phyloP scores from a whole-genome alignment of 2,888 invertebrate genomes.

The Acrobasis consociella region DNA sequence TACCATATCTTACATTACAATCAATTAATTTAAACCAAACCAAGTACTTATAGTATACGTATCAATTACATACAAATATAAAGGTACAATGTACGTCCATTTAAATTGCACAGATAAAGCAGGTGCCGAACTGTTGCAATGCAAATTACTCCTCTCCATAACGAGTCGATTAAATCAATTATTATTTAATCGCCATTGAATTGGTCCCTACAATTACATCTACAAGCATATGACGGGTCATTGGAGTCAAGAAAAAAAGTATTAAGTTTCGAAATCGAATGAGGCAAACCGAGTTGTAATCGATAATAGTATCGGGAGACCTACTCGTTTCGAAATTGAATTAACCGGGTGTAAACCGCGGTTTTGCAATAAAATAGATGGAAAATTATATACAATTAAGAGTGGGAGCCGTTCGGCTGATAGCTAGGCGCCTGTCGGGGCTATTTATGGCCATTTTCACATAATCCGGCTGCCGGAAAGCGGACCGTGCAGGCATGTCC shows the following conservation, averaged over 20 bases:
- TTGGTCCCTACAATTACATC: constrained; percentile 28
- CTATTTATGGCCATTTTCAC: background rate
- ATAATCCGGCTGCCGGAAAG: background rate
- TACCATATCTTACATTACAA: too few relatives aligned
- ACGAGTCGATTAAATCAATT: constrained; percentile 38
- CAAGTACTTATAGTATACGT: too few relatives aligned
- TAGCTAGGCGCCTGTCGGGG: constrained; percentile 30
- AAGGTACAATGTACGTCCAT: too few relatives aligned
- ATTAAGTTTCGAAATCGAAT: constrained; percentile 46
- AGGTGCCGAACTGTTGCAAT: constrained; percentile 30
- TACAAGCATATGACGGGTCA: constrained; percentile 38
- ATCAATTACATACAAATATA: too few relatives aligned
- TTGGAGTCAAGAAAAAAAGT: constrained; percentile 38
- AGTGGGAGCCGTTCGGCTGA: constrained; percentile 31
- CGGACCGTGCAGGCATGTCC: background rate
- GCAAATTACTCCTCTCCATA: constrained; percentile 30
- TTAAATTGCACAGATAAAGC: constrained; percentile 2
- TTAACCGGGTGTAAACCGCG: constrained; percentile 42
- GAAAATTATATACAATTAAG: constrained; percentile 56
- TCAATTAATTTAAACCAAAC: too few relatives aligned
- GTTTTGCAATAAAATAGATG: constrained; percentile 49
- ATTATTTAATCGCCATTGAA: constrained; percentile 34
- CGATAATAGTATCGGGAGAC: constrained; percentile 42
- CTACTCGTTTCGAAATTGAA: constrained; percentile 45
- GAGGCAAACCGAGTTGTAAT: constrained; percentile 44